Conservation (phyloP, 2,113 vertebrate species). For the Dicrurus megarhynchus region DNA sequence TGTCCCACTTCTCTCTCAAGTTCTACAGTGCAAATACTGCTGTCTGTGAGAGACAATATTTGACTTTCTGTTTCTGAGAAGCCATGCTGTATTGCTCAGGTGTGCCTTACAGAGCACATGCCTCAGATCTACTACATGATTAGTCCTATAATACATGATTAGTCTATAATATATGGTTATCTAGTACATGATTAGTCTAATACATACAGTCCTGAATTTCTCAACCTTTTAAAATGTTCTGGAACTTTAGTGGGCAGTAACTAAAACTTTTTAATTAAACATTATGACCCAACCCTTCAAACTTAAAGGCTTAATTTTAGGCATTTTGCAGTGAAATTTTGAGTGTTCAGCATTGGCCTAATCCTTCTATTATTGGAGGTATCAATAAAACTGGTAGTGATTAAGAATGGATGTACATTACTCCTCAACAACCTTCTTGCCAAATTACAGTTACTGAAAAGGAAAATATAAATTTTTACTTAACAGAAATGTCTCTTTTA, state of each 20-base stretch:
- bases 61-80: neutral
- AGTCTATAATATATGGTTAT: neutral
- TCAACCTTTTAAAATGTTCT: neutral
- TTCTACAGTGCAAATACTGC: neutral
- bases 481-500: neutral
- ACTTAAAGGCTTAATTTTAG: neutral
- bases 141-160: neutral
- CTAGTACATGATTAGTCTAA: neutral
- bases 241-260: neutral
- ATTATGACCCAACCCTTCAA: neutral
- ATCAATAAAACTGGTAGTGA: neutral
- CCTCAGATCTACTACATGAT: neutral
- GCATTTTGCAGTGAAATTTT: neutral
- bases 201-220: neutral
- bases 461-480: neutral
- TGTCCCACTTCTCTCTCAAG: neutral
- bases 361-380: neutral
- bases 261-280: neutral
- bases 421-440: neutral
- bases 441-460: neutral
- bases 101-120: neutral
- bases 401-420: neutral
- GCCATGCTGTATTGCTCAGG: neutral
- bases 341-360: neutral
- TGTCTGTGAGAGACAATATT: neutral